Percentiles rank a stretch among this genome's conserved stretches.
Conservation (phyloP, 2,888 invertebrate genomes). For the Griposia aprilina region DNA sequence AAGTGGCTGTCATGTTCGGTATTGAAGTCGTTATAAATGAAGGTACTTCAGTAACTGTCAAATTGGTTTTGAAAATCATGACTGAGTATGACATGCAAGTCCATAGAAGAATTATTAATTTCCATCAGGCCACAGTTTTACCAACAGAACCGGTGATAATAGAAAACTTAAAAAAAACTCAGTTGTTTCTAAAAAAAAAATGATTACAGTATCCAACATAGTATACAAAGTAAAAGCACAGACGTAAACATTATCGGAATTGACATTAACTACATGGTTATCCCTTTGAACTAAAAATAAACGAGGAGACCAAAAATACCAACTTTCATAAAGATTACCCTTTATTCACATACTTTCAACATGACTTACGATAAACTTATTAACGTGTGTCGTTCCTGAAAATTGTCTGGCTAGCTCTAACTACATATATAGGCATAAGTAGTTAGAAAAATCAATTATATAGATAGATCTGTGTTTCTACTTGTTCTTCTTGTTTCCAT, state of each 20-base stretch:
- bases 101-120: not conserved
- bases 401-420: slow-evolving; percentile 7
- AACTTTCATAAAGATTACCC: not conserved
- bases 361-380: slow-evolving; percentile 43
- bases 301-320: slow-evolving; percentile 12
- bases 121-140: not conserved
- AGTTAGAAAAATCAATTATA: not conserved
- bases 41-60: slow-evolving; percentile 28
- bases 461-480: not conserved
- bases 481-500: slow-evolving; percentile 5
- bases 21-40: slow-evolving; percentile 8
- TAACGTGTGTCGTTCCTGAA: slow-evolving; percentile 6
- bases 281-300: slow-evolving; percentile 47
- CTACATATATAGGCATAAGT: not conserved
- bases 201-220: not conserved
- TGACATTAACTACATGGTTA: slow-evolving; percentile 19
- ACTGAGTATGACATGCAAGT: slow-evolving; percentile 13
- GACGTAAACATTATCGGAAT: not conserved
- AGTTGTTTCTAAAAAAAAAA: slow-evolving; percentile 8
- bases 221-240: not conserved
- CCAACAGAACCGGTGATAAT: not conserved
- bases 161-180: not conserved
- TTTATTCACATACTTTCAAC: slow-evolving; percentile 18
- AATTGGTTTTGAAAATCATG: slow-evolving; percentile 1
- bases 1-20: slow-evolving; percentile 31